Evolutionary conservation across 2,888 invertebrate species (phyloP).

Genomic region (Synergus umbraculus): DNA sequence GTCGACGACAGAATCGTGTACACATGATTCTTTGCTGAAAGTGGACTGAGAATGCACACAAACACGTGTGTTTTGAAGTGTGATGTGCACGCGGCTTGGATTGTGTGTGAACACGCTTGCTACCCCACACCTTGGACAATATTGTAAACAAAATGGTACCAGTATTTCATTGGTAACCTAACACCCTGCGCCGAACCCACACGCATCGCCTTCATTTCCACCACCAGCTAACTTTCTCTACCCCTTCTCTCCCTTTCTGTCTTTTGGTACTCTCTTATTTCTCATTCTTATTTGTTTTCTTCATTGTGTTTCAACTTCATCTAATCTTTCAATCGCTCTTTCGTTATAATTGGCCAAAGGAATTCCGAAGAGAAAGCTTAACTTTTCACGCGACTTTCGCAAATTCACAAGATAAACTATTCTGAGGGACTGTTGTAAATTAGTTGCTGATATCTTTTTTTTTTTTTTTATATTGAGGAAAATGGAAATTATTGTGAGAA

Average conservation of each 20-base stretch:
- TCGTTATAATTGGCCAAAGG: constrained; percentile 25
- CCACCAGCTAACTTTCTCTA: constrained; percentile 39
- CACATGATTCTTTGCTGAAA: constrained; percentile 66
- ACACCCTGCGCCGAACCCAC: constrained; percentile 73
- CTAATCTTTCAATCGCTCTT: constrained; percentile 42
- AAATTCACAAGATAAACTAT: neutral
- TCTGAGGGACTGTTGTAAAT: too few relatives aligned
- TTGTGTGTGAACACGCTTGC: constrained; percentile 54
- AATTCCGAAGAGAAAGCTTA: constrained; percentile 29
- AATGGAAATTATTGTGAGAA: too few relatives aligned
- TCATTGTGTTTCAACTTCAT: constrained; percentile 35
- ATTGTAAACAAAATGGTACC: constrained; percentile 77
- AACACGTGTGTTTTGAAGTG: constrained; percentile 49
- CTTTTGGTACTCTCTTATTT: constrained; percentile 37
- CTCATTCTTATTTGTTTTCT: constrained; percentile 2
- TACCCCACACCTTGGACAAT: constrained; percentile 71
- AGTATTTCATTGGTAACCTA: constrained; percentile 77
- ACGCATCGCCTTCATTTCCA: constrained; percentile 66
- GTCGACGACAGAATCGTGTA: constrained; percentile 62
- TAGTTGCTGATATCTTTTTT: too few relatives aligned
- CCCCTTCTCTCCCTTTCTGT: constrained; percentile 20
- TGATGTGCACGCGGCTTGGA: constrained; percentile 49
- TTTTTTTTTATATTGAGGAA: too few relatives aligned
- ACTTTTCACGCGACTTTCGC: neutral
- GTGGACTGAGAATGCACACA: constrained; percentile 56